phyloP scores from a whole-genome alignment of 2,888 invertebrate genomes.

The Aquatica leii region DNA sequence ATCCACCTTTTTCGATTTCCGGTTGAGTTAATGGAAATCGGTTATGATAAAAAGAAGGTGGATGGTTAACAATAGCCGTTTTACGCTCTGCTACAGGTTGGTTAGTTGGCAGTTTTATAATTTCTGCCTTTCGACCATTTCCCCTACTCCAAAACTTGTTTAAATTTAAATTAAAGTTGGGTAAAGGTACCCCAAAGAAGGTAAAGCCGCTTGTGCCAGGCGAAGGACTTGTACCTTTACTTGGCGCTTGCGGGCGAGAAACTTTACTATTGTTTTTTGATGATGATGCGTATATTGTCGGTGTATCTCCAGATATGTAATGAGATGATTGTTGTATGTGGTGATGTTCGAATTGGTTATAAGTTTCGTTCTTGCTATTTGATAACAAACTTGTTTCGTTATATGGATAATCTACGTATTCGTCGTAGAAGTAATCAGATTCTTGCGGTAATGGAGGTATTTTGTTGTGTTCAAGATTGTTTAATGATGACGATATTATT shows the following conservation, averaged over 20 bases:
- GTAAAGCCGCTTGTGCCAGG: constrained; percentile 75
- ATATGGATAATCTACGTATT: constrained; percentile 80
- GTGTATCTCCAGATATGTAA: constrained; percentile 66
- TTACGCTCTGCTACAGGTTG: constrained; percentile 49
- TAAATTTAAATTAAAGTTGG: constrained; percentile 75
- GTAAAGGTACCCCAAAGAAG: constrained; percentile 85
- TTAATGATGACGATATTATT: constrained; percentile 67
- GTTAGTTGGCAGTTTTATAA: constrained; percentile 42
- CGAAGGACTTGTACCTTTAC: constrained; percentile 55
- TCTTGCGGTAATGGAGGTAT: constrained; percentile 75
- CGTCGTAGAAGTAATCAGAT: constrained; percentile 84
- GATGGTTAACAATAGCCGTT: constrained; percentile 54
- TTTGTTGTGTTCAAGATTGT: constrained; percentile 61
- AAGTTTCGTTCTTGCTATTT: constrained; percentile 42
- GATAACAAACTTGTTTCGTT: constrained; percentile 62
- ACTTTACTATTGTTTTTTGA: constrained; percentile 53
- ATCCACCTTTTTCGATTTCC: constrained; percentile 78
- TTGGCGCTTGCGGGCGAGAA: constrained; percentile 45
- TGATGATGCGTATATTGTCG: constrained; percentile 67
- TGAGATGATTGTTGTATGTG: constrained; percentile 56
- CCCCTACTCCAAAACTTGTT: constrained; percentile 66
- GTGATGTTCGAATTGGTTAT: constrained; percentile 27
- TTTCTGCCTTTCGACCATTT: constrained; percentile 56
- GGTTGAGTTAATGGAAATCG: constrained; percentile 64
- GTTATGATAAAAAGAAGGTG: constrained; percentile 52